Evolutionary conservation across 1,140 invertebrate genomes (phyloP), one percentile per base, ranked within the genome.

Genomic region (Drosophila asahinai): DNA sequence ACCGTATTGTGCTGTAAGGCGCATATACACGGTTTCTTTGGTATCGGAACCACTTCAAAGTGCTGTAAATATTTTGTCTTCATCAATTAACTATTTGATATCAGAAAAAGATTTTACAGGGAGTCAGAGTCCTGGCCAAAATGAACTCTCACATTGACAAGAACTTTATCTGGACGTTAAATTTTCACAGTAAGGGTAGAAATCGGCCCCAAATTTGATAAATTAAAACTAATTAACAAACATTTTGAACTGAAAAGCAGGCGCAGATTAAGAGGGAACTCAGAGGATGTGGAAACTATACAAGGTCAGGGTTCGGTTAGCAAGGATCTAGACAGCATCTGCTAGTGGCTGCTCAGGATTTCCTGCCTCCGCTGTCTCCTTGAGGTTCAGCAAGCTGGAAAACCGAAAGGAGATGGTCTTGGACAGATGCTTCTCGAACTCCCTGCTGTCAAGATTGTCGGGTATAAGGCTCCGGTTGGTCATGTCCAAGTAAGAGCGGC

Each of bases 401-500:
- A 93, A 93, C 14, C 91, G 79, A 75, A 93, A 93, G 25, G 92
- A 91, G 45, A 93, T 93, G 22, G 89, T 91, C 60, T 93, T 93
- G 40, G 91, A 92, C 5, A 93, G 27, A 70, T 93, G 91, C 60
- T 93, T 93, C 51, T 93, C 92, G 33, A 92, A 91, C 15, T 93
- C 92, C 40, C 86, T 68, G 73, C 78, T 91, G 38, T 93, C 83
- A 57, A 93, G 75, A 79, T 93, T 93, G 51, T 93, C 92, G 8
- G 80, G 84, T 61, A 93, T 86, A 3, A 90, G 60, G 1, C 82
- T 92, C n/a, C 91, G 86, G 49, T 92, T 92, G 22, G 91, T 92
- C 91, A 93, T 92, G 57, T 93, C 92, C 57, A 93, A 33, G 45
- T 93, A 93, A 17, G 92, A 93, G 7, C 73, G 82, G 33, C 91